Base-by-base conservation (phyloP, 2,797 vertebrate species). In the Hylomyscus alleni region DNA sequence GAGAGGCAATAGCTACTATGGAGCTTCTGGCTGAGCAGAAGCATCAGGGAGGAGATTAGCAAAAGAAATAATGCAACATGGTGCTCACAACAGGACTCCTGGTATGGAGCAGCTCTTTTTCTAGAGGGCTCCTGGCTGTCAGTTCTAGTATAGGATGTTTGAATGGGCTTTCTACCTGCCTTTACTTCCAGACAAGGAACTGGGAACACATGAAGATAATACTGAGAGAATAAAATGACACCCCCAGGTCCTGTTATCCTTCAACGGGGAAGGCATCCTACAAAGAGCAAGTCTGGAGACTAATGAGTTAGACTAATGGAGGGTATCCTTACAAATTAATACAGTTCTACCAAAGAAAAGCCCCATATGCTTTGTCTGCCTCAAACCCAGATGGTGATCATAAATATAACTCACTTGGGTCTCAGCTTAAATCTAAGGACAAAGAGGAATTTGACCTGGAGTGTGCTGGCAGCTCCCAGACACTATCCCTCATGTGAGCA, bases 301-400 rank as follows among this genome's bases (percentile, higher is more conserved):
- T 84, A 90, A 77, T 73, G 52, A 73, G 72, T 54, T 76, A 24
- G 56, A 73, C 90, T 94, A 87, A 96, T 60, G 84, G 95, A 95
- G 77, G 77, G 37, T 14, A 91, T 86, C 89, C 73, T 95, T 81
- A 54, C 44, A 92, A 86, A 95, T 93, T 86, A 94, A 92, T 91
- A 92, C 22, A 60, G 37, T 77, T 69, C 84, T 47, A 69, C 3
- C n/a, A 6, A 17, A 85, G 84, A 60, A 52, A 83, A 58, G 8
- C 15, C 26, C n/a, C 60, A 78, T 69, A 90, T 67, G 95, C 80
- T 93, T 92, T 91, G 34, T 22, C 34, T 89, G 34, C 78, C 47
- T 89, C 78, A 29, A 72, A 86, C 29, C 50, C 88, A 93, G 80
- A 88, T 87, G 97, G 84, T 12, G 52, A 89, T 80, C 80, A 65